Percentiles rank a stretch among this genome's conserved stretches.
phyloP scores from a whole-genome alignment of 2,797 vertebrate genomes.

The Petrocephalus schoutedeni region DNA sequence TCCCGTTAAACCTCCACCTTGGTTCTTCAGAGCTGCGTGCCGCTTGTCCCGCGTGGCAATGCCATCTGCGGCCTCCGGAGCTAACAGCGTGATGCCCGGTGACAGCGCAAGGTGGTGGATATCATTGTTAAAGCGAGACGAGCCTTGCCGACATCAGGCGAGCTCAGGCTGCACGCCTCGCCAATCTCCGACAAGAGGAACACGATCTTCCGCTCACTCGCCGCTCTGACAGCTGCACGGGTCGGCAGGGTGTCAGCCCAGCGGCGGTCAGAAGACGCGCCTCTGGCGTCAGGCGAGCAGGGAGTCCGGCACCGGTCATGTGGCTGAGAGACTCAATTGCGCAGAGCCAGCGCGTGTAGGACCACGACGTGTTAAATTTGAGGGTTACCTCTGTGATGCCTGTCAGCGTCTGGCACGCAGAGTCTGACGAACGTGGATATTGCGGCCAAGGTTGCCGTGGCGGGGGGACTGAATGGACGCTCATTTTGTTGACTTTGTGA shows the following conservation, averaged over 20 bases:
- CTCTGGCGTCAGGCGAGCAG: not conserved
- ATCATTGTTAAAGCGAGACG: not conserved
- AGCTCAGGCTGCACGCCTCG: not conserved
- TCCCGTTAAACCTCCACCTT: constrained; percentile 20
- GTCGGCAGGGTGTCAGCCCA: not conserved
- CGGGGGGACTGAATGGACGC: not conserved
- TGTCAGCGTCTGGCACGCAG: not conserved
- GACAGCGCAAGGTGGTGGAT: not conserved
- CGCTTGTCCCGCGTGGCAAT: constrained; percentile 23
- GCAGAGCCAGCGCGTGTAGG: not conserved
- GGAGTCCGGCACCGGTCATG: not conserved
- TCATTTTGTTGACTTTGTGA: constrained; percentile 22
- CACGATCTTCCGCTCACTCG: not conserved
- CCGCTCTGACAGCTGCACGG: not conserved
- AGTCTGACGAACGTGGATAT: not conserved
- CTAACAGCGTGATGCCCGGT: constrained; percentile 6
- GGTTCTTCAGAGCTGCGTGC: not conserved
- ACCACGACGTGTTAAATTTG: not conserved
- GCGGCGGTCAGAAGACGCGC: not conserved
- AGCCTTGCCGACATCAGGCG: not conserved
- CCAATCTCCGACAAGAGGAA: not conserved
- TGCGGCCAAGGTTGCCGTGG: not conserved
- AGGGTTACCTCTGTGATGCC: not conserved
- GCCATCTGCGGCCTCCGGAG: constrained; percentile 21
- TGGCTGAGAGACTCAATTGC: not conserved